Evolutionary conservation across 64 coral and sea anemone species (phyloP).

Genomic region (Montipora foliosa): DNA sequence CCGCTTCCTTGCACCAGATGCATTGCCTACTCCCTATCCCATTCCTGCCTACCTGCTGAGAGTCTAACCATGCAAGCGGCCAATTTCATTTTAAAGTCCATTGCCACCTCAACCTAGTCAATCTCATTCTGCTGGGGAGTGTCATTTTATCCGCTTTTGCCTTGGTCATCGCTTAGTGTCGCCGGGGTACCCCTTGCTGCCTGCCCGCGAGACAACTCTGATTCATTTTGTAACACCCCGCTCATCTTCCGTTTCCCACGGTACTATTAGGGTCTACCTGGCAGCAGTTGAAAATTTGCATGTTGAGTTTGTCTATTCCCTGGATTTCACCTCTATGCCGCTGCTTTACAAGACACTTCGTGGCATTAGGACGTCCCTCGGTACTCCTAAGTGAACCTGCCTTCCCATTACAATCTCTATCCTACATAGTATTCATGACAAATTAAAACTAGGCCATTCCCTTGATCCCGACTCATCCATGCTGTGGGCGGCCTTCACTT

Average conservation of each 20-base stretch:
- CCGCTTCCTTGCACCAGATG: neutral
- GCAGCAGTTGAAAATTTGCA: neutral
- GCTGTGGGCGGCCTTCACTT: too few species aligned
- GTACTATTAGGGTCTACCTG: neutral
- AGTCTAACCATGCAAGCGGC: slow-evolving; percentile 2
- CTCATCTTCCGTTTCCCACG: neutral
- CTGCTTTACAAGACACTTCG: neutral
- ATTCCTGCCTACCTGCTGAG: neutral
- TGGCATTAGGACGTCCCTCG: neutral
- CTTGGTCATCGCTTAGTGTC: neutral
- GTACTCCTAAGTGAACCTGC: neutral
- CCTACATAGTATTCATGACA: too few species aligned
- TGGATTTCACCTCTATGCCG: neutral
- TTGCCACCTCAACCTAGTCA: neutral
- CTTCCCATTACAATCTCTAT: neutral
- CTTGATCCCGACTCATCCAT: too few species aligned
- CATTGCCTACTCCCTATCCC: neutral
- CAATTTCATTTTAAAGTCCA: neutral
- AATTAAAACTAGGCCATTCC: too few species aligned
- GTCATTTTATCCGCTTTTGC: neutral
- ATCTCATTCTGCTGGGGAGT: neutral
- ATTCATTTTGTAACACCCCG: neutral
- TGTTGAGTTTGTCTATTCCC: neutral
- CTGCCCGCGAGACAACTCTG: neutral
- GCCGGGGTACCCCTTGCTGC: neutral